Base-by-base conservation (phyloP, 2,888 invertebrate genomes). In the Drosophila vallismaia region DNA sequence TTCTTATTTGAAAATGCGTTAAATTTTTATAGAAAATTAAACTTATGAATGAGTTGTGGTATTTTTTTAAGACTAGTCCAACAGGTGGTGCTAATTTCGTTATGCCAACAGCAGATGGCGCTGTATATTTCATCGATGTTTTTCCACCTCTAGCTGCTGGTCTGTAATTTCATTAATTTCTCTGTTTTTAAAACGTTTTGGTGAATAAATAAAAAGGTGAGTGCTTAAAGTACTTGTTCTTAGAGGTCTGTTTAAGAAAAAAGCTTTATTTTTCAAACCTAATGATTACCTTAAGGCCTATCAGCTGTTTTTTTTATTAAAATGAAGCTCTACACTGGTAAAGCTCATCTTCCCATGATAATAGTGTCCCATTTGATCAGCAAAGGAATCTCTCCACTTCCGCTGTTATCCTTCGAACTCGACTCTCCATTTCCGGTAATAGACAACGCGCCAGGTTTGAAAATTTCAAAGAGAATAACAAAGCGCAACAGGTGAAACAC, bases 41-140 rank as follows among this genome's bases (percentile, higher is more conserved):
- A 33, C 3, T 9, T 2, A 0, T 8, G 0, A 1, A 3, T 1
- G 4, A 4, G 14, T 9, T 33, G 3, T 12, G 26, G 36, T 14
- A 33, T 63, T 55, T 42, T 36, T 0, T 0, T 1, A 2, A 7
- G 12, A 2, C 0, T 0, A 2, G 2, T 12, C 12, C 42, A 0
- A 29, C 19, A 19, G 19, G 19, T 19, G 19, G 19, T 38, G 71
- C 75, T 62, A 78, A 77, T 62, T 64, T 60, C 19, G 1, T 19
- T 19, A 19, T 19, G 19, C 28, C 3, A 26, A 26, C 28, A 28
- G 28, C 28, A 28, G 59, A 8, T 0, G 8, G 77, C 71, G 36
- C 5, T 6, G 6, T 6, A 2, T 12, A 5, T 5, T 0, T n/a
- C 6, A 36, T 36, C 36, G 36, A 36, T 36, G n/a, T n/a, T 5